Conservation (phyloP, 1,140 invertebrate genomes). For the Goniozus legneri region DNA sequence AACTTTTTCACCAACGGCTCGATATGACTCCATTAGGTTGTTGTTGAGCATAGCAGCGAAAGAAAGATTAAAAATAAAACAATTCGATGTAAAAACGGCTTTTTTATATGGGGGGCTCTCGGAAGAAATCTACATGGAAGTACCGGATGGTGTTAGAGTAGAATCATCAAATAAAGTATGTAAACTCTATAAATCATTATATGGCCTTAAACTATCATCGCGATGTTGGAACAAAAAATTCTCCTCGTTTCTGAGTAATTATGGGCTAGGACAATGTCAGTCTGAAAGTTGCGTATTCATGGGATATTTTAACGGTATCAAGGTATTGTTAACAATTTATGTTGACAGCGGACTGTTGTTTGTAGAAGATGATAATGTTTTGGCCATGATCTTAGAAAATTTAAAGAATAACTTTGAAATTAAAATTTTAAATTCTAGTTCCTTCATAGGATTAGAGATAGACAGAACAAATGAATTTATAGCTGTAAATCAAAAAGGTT, state of each 20-base stretch:
- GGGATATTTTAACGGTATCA: not conserved
- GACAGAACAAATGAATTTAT: not conserved
- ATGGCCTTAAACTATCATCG: not conserved
- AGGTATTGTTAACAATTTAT: conserved; percentile 10
- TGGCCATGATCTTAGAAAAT: not conserved
- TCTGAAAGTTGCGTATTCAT: conserved; percentile 13
- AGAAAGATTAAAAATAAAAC: conserved; percentile 19
- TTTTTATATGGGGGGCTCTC: conserved; percentile 33
- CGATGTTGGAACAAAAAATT: not conserved
- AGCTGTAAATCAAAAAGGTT: not conserved
- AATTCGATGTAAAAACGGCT: conserved; percentile 41
- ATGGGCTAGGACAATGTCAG: conserved; percentile 4
- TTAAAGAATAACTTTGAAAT: not conserved
- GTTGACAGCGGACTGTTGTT: conserved; percentile 1
- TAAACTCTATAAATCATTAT: not conserved
- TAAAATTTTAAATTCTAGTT: not conserved
- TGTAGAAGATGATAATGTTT: not conserved
- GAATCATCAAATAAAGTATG: not conserved
- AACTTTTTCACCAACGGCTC: conserved; percentile 15
- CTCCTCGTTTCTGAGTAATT: conserved; percentile 8
- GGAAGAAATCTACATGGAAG: not conserved
- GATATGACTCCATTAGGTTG: conserved; percentile 24
- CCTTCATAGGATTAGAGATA: not conserved
- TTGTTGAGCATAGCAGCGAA: conserved; percentile 27
- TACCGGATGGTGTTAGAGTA: not conserved